Percentiles rank a stretch among this genome's conserved stretches.
These are phyloP conservation scores for Tyria jacobaeae DNA, from an alignment of 2,888 invertebrate species.

Conservation along the genomic window DNA sequence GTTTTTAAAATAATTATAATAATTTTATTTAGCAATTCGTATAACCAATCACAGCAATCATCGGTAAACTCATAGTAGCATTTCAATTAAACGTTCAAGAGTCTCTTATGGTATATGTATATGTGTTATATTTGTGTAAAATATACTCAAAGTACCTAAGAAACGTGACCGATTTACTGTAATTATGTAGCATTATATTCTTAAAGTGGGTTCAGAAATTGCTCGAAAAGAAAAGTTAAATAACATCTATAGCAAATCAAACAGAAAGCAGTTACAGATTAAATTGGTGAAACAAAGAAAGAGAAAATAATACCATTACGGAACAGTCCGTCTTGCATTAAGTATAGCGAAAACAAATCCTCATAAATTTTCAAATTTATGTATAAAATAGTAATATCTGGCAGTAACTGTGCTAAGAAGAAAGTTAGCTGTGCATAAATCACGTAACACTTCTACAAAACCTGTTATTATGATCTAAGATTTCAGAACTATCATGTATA, in stretches of 20 bases:
- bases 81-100: not conserved
- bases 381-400: conserved; percentile 14
- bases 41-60: no score
- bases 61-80: no score
- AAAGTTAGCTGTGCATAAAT: conserved; percentile 34
- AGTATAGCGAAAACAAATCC: conserved; percentile 54
- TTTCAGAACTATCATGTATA: conserved; percentile 37
- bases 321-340: conserved; percentile 50
- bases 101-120: no score
- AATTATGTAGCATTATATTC: not conserved
- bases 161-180: not conserved
- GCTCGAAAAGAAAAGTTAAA: conserved; percentile 23
- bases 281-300: conserved; percentile 49
- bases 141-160: not conserved
- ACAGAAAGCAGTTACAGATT: conserved; percentile 53
- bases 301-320: conserved; percentile 50
- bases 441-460: conserved; percentile 36
- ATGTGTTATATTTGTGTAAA: no score
- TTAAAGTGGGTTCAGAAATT: conserved; percentile 10
- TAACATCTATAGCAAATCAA: conserved; percentile 24
- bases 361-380: conserved; percentile 3
- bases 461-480: conserved; percentile 45
- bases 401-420: conserved; percentile 29
- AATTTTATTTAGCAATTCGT: no score
- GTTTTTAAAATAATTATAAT: no score